phyloP scores from a whole-genome alignment of 2,113 vertebrate genomes.

The Eudorcas thomsonii region DNA sequence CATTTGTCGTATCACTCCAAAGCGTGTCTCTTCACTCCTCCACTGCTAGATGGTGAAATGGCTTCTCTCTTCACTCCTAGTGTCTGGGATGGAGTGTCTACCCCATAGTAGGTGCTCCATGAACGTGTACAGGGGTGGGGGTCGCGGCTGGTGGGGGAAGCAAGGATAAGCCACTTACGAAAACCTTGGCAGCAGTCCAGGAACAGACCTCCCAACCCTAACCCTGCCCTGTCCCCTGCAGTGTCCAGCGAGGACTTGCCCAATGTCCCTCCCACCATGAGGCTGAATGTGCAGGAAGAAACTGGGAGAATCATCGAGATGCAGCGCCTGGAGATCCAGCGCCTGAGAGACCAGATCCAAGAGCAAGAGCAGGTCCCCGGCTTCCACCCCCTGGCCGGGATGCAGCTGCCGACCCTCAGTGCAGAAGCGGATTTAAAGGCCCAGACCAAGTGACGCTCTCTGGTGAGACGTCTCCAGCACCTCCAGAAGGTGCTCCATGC shows the following conservation, averaged over 20 bases:
- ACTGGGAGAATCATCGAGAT: constrained; percentile 84
- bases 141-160: background rate
- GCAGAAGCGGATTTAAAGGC: background rate
- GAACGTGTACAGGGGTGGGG: too few relatives aligned
- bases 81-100: background rate
- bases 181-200: background rate
- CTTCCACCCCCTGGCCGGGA: constrained; percentile 45
- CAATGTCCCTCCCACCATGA: constrained; percentile 29
- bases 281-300: constrained; percentile 83
- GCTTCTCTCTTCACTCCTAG: background rate
- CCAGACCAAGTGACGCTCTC: background rate
- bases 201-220: background rate
- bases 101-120: background rate
- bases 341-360: constrained; percentile 81
- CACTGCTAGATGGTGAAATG: background rate
- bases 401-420: constrained; percentile 71
- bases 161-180: background rate
- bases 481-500: background rate
- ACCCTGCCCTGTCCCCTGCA: constrained; percentile 66
- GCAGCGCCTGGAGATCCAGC: constrained; percentile 85
- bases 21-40: background rate
- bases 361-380: constrained; percentile 63
- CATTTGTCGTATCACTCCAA: background rate
- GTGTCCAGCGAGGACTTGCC: constrained; percentile 39
- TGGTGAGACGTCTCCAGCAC: background rate